Evolutionary conservation across 2,797 vertebrate genomes (phyloP), one percentile per base, ranked within the genome.

Genomic region (Pipistrellus pipistrellus): DNA sequence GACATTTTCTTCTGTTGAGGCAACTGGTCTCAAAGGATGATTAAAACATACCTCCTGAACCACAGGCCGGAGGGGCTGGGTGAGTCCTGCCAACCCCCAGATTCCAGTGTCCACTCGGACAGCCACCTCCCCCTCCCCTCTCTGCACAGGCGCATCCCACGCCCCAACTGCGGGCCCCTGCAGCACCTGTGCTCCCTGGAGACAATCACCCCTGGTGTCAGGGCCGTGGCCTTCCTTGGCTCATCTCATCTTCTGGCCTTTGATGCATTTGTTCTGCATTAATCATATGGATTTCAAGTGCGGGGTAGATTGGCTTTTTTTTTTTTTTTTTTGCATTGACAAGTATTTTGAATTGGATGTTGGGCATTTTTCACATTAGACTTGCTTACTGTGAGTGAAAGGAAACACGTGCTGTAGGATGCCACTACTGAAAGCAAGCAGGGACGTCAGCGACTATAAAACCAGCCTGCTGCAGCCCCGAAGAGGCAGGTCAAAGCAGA

Each of bases 311-410:
- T 27, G 13, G 41, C 48, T 21, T 18, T 44, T 3, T 8, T 51
- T 48, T n/a, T 17, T 17, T 3, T 7, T 51, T 35, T 71, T 88
- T 92, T 38, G 72, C 38, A 1, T 21, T 5, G 57, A 0, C 75
- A 78, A 35, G 59, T 38, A 71, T 76, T 94, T 94, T 82, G 90
- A 85, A 94, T 88, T 62, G 91, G 87, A 32, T 18, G 78, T 9
- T 72, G 81, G 46, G 64, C n/a, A 68, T 93, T 90, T 90, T 96
- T 59, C 57, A 12, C 81, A 38, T 93, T 69, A 76, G 78, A 32
- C 32, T 88, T 41, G 80, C 80, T 72, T 68, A 68, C 53, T 75
- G 15, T 83, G 35, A 93, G 38, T 14, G 73, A 94, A 95, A 94
- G 48, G 0, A 41, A 83, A 76, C 59, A 35, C 20, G 25, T 17